Base-by-base conservation (phyloP, 2,888 invertebrate genomes). In the Tyria jacobaeae region DNA sequence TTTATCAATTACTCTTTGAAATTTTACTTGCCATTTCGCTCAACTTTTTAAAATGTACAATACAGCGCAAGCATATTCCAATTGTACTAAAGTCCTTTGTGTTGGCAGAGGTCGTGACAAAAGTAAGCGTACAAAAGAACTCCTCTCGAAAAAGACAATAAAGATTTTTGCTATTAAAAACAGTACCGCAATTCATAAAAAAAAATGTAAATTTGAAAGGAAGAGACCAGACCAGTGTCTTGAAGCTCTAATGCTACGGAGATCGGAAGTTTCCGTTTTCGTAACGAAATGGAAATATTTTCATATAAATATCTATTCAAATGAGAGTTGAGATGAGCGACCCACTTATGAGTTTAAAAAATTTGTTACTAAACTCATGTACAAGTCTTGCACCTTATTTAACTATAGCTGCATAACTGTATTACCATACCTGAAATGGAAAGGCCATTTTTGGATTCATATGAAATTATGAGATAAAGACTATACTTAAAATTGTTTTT, bases 141-240 rank as follows among this genome's bases (percentile, higher is more conserved):
- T 69, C 57, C 65, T 75, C 67, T 75, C 63, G 60, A 73, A 76
- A 73, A 81, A 86, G 80, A 86, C 83, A 85, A 86, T 81, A 77
- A 81, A 77, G 69, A 41, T 80, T 82, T 80, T 78, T 76, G 64
- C 80, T 78, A 78, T 83, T 81, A 79, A 76, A 74, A 70, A 67
- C n/a, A 56, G 67, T 61, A 66, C 52, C 71, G 57, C 78, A 71
- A 73, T 76, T 78, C 73, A 76, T 78, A 68, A 70, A 78, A 75
- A 77, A 75, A 76, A 77, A 77, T 75, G 75, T 70, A 76, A 78
- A 78, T 70, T 78, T 63, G 55, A 67, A 66, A 65, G 63, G 66
- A 56, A 37, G 60, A 58, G 39, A 12, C 62, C 65, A 58, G 39
- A 12, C 62, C 65, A 73, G 78, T 77, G 78, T 77, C 68, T 71